Percentiles rank a stretch among this genome's conserved stretches.
phyloP scores from a whole-genome alignment of 2,888 invertebrate species.

The Rhagonycha fulva region DNA sequence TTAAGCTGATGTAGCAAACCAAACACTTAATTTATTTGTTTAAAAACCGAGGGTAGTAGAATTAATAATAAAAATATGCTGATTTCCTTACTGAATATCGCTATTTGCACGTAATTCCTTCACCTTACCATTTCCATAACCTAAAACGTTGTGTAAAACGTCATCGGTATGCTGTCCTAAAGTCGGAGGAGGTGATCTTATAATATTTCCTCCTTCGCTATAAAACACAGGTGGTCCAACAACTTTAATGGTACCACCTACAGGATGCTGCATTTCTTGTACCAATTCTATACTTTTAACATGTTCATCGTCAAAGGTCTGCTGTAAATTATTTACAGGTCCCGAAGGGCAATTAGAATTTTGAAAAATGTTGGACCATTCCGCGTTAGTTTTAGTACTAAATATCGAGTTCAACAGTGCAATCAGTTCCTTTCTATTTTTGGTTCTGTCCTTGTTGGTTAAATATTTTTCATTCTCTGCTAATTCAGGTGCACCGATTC shows the following conservation, averaged over 20 bases:
- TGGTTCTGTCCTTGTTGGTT: conserved; percentile 76
- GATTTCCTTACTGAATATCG: conserved; percentile 54
- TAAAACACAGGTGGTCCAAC: conserved; percentile 88
- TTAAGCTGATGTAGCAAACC: not conserved
- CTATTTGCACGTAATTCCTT: conserved; percentile 54
- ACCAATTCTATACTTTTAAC: conserved; percentile 74
- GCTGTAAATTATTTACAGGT: conserved; percentile 83
- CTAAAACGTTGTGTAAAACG: conserved; percentile 70
- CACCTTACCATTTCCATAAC: conserved; percentile 66
- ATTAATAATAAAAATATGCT: not conserved
- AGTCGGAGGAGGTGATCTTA: conserved; percentile 77
- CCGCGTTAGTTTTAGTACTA: conserved; percentile 67
- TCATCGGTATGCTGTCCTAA: conserved; percentile 88
- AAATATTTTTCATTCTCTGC: conserved; percentile 65
- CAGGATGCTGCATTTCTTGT: conserved; percentile 70
- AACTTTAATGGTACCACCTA: conserved; percentile 72
- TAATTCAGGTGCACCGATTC: conserved; percentile 66
- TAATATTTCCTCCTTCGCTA: conserved; percentile 71
- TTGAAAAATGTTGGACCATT: conserved; percentile 77
- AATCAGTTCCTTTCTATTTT: conserved; percentile 73
- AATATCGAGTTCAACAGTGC: conserved; percentile 62
- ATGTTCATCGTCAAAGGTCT: conserved; percentile 89
- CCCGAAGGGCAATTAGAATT: conserved; percentile 84
- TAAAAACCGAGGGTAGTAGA: not conserved
- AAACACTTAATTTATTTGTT: not conserved